Base-by-base conservation (phyloP, 2,797 vertebrate genomes). In the Odontamblyopus lacepedii region DNA sequence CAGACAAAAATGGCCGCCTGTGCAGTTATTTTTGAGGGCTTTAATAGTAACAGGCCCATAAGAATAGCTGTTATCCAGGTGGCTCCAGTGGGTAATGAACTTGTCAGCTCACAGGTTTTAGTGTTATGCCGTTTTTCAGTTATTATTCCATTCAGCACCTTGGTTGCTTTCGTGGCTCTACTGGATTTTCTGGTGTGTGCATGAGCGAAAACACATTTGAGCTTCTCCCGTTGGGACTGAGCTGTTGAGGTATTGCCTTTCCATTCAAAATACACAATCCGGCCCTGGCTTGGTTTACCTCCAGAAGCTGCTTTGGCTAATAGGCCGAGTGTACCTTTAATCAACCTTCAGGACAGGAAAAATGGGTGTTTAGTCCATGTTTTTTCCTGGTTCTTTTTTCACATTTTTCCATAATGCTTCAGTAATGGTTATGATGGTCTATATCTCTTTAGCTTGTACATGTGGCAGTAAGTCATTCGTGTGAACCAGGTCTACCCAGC, bases 221-320 rank as follows among this genome's bases (percentile, higher is more conserved):
- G 73, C 80, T 79, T 82, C 74, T 92, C 92, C 89, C 91, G 48
- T 74, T 74, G 85, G 91, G 88, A 76, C 35, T 38, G 35, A 38
- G 35, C 35, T 38, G 35, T 81, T 61, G 2, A 76, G 77, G 71
- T 87, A 89, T 88, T 77, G 89, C 88, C 79, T 87, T 62, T 85
- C 91, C 86, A 82, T 91, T 92, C 88, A 90, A 92, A 93, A 89
- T 85, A 92, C 92, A 93, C 91, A 91, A 89, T 87, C 83, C 81
- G 78, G 84, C 86, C 83, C 90, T 80, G 82, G 89, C 87, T 89
- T 84, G 74, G 74, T 83, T 75, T 80, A 88, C 92, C 92, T 81
- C 78, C 84, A 89, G 2, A 91, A 91, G 80, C 81, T 87, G 83
- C 81, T 81, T 59, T 59, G 5, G 57, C 13, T 59, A 27, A 59